Evolutionary conservation across 2,113 vertebrate species (phyloP), one percentile per base, ranked within the genome.

Genomic region (Ornithorhynchus anatinus): DNA sequence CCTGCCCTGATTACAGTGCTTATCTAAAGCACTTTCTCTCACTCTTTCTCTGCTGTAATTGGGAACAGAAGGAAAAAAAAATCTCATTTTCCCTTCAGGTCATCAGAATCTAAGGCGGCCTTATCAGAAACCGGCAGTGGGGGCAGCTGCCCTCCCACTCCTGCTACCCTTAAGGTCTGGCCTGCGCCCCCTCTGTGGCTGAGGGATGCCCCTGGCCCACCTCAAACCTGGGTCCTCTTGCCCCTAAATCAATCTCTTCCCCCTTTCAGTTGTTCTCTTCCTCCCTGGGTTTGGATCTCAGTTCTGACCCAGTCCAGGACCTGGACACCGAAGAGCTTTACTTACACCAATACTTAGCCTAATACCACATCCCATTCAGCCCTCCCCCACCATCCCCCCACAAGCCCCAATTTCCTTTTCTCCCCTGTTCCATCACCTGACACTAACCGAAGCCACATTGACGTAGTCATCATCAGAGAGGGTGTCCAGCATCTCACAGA

Each of bases 401-500:
- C 52, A 33, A 19, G 11, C 47, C 37, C 29, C 38, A 4, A 8
- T 3, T 27, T 29, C 23, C 6, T 3, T 0, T 0, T 23, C 12
- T 1, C 0, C 7, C 36, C 61, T 2, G 1, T 43, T 54, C 10
- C 0, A 0, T 0, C 0, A 8, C 32, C 3, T 1, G 74, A 52
- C 60, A 84, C 92, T 89, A 80, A 95, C 94, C 2, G 94, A 95
- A 57, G 92, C 94, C 58, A 99, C 96, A 0, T 97, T 99, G 47
- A 99, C 96, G 0, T 97, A 99, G 91, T 99, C 97, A 0, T 99
- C 96, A 0, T 99, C 97, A 0, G 96, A 97, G 11, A 99, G 92
- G 0, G 97, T 98, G 80, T 98, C 96, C 80, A 98, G 86, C 97
- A 98, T 98, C 89, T 98, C 93, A 1, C 91, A 85, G 22, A 98